phyloP scores from a whole-genome alignment of 1,140 invertebrate species.

The Drosophila sulfurigaster region DNA sequence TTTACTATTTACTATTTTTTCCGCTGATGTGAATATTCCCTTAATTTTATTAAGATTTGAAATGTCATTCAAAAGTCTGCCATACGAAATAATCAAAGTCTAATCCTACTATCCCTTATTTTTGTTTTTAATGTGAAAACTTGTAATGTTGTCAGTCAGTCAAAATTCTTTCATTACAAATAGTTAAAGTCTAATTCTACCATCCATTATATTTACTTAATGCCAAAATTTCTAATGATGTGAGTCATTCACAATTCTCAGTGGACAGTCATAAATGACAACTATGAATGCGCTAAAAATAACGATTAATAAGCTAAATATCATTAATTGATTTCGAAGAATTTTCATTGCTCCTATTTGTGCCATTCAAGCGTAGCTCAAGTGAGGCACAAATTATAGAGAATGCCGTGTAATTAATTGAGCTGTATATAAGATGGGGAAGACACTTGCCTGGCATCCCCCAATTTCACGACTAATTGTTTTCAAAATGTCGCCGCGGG shows the following conservation, averaged over 20 bases:
- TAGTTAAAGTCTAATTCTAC: no score
- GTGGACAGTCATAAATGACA: not conserved
- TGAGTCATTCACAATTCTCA: not conserved
- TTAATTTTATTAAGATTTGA: no score
- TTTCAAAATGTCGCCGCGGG: constrained; percentile 74
- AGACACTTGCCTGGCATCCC: constrained; percentile 33
- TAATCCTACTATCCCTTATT: not conserved
- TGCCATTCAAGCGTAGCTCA: not conserved
- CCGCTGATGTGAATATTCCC: no score
- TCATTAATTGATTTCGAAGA: constrained; percentile 1
- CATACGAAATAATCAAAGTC: no score
- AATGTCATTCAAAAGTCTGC: no score
- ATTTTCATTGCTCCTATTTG: not conserved
- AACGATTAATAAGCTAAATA: constrained; percentile 10
- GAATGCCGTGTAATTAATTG: constrained; percentile 49
- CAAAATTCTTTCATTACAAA: no score
- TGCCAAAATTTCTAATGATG: not conserved
- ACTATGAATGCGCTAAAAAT: constrained; percentile 25
- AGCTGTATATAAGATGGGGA: constrained; percentile 4
- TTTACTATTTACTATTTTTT: not conserved
- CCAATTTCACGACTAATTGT: constrained; percentile 64
- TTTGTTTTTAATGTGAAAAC: not conserved
- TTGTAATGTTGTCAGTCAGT: no score
- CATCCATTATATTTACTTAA: no score
- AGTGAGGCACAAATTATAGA: constrained; percentile 66